phyloP scores from a whole-genome alignment of 92 coral and sea anemone genomes.

The Porites evermanni region DNA sequence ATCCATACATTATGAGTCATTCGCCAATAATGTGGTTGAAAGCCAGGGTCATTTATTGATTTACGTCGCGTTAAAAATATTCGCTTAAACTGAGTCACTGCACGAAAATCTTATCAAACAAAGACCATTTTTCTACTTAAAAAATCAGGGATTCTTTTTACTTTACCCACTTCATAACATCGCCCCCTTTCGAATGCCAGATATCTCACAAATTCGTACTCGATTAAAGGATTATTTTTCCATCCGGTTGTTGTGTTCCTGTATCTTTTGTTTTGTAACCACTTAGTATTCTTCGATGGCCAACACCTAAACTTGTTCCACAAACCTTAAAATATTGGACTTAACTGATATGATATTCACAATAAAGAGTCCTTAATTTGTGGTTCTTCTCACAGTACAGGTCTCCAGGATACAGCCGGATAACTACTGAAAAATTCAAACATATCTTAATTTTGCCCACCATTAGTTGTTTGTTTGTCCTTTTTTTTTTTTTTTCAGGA shows the following conservation, averaged over 20 bases:
- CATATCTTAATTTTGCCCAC: neutral
- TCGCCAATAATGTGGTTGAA: slow-evolving; percentile 15
- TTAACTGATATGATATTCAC: neutral
- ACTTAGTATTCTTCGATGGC: neutral
- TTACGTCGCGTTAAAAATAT: slow-evolving; percentile 10
- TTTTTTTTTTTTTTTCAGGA: too few species aligned
- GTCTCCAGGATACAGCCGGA: neutral
- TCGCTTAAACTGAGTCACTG: neutral
- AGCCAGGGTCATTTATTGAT: neutral
- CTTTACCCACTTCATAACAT: neutral
- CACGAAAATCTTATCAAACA: neutral
- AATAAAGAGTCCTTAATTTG: neutral
- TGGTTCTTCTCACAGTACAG: neutral
- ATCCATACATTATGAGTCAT: slow-evolving; percentile 18
- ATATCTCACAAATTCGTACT: neutral
- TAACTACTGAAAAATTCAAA: neutral
- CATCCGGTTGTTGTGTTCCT: neutral
- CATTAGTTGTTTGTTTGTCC: too few species aligned
- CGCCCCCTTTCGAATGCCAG: neutral
- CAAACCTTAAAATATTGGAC: slow-evolving; percentile 16
- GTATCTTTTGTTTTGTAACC: neutral
- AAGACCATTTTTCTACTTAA: too few species aligned
- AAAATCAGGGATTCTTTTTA: too few species aligned
- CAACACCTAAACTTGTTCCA: slow-evolving; percentile 5
- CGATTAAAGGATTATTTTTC: neutral